Evolutionary conservation across 2,113 vertebrate species (phyloP).

Genomic region (Paradoxurus hermaphroditus): DNA sequence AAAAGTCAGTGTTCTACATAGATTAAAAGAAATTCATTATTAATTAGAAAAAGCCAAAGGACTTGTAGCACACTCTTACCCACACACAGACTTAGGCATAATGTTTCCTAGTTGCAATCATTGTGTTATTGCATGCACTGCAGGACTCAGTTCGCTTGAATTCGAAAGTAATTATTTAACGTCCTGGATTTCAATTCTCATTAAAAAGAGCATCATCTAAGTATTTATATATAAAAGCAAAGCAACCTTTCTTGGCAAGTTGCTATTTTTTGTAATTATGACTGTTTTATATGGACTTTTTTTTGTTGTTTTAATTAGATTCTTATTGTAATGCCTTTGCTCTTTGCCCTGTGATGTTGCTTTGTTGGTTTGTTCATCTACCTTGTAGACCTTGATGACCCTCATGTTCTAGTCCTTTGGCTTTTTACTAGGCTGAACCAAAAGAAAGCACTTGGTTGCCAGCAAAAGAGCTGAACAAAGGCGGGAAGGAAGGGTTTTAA

Average conservation of each 20-base stretch:
- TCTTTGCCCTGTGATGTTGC: slow-evolving; percentile 67
- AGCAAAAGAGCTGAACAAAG: slow-evolving; percentile 72
- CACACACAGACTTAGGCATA: not conserved
- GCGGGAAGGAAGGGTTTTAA: slow-evolving; percentile 28
- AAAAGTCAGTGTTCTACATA: not conserved
- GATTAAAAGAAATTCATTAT: not conserved
- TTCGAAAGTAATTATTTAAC: not conserved
- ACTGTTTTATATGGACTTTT: not conserved
- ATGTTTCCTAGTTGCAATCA: slow-evolving; percentile 22
- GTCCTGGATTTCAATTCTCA: not conserved
- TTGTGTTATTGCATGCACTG: not conserved
- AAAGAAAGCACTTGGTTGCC: slow-evolving; percentile 70
- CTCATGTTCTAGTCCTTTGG: slow-evolving; percentile 67
- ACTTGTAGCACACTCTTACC: not conserved
- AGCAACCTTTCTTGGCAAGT: not conserved
- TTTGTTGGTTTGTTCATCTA: slow-evolving; percentile 73
- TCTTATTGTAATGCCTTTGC: slow-evolving; percentile 68
- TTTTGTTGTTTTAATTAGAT: slow-evolving; percentile 55
- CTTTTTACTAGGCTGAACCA: slow-evolving; percentile 66
- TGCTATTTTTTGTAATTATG: slow-evolving; percentile 57
- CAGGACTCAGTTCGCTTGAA: not conserved
- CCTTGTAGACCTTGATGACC: slow-evolving; percentile 70
- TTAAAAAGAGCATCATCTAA: not conserved
- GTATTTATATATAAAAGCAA: not conserved
- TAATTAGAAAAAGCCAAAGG: slow-evolving; percentile 33